Conservation (phyloP, 2,888 invertebrate species). For the Harpagoxenus sublaevis region DNA sequence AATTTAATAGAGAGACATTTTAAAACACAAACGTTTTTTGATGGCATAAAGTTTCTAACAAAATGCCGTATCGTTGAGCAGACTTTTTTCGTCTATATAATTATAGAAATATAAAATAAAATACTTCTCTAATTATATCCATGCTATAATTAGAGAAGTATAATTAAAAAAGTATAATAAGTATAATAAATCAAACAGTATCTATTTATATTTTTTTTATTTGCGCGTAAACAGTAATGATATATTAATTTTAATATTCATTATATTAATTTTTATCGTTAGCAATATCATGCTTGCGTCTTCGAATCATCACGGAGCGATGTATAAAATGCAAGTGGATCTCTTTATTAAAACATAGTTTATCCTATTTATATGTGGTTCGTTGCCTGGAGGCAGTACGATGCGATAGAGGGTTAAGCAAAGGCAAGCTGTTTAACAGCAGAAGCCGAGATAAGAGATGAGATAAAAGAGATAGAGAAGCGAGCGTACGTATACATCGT, state of each 20-base stretch:
- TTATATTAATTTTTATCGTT: neutral
- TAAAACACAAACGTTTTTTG: neutral
- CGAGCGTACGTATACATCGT: slow-evolving; percentile 31
- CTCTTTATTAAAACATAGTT: slow-evolving; percentile 15
- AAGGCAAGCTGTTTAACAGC: slow-evolving; percentile 29
- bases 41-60: neutral
- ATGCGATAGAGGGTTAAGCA: slow-evolving; percentile 32
- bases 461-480: slow-evolving; percentile 35
- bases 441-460: slow-evolving; percentile 28
- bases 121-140: too few relatives aligned
- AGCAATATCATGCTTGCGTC: neutral
- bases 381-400: neutral
- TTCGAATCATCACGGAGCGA: neutral
- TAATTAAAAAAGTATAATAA: neutral
- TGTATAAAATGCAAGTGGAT: neutral
- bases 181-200: neutral
- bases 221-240: neutral
- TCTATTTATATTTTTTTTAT: neutral
- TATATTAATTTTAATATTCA: neutral
- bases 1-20: slow-evolving; percentile 5
- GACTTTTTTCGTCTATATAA: neutral
- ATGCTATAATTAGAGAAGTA: too few relatives aligned
- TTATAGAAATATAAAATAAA: neutral
- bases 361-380: slow-evolving; percentile 12
- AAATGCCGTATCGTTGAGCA: neutral